phyloP scores from a whole-genome alignment of 2,797 vertebrate species.

The Lagocephalus sceleratus region DNA sequence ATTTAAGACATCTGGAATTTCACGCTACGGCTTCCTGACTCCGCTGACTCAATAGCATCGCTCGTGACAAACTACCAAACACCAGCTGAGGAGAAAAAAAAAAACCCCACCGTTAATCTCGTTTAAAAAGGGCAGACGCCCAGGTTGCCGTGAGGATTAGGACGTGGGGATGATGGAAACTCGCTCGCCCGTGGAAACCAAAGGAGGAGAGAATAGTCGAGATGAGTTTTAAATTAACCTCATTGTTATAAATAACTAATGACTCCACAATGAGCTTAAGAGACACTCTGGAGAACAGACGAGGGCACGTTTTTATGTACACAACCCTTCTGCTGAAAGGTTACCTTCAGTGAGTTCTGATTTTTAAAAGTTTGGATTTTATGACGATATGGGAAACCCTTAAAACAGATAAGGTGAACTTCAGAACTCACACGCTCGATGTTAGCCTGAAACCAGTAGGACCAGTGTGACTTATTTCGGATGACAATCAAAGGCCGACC shows the following conservation, averaged over 20 bases:
- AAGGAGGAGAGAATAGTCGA: constrained; percentile 39
- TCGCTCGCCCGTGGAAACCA: constrained; percentile 23
- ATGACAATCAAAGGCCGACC: too few species aligned
- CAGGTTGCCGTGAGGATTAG: constrained; percentile 33
- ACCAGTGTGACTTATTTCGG: too few species aligned
- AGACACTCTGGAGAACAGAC: too few species aligned
- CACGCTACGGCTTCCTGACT: neutral
- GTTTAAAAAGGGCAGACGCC: constrained; percentile 16
- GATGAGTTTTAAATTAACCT: constrained; percentile 47
- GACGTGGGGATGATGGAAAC: constrained; percentile 13
- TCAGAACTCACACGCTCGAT: too few species aligned
- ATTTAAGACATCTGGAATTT: neutral
- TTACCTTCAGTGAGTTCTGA: too few species aligned
- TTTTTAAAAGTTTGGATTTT: too few species aligned
- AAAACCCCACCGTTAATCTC: constrained; percentile 18
- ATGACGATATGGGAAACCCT: too few species aligned
- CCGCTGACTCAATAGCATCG: neutral
- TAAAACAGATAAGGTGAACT: too few species aligned
- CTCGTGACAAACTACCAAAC: constrained; percentile 14
- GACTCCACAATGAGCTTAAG: constrained; percentile 26
- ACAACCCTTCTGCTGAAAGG: too few species aligned
- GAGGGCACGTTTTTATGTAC: too few species aligned
- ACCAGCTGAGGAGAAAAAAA: constrained; percentile 8
- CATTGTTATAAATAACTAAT: constrained; percentile 62
- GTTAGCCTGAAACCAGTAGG: too few species aligned